Evolutionary conservation across 2,113 vertebrate species (phyloP), one percentile per base, ranked within the genome.

Genomic region (Oncorhynchus kisutch): DNA sequence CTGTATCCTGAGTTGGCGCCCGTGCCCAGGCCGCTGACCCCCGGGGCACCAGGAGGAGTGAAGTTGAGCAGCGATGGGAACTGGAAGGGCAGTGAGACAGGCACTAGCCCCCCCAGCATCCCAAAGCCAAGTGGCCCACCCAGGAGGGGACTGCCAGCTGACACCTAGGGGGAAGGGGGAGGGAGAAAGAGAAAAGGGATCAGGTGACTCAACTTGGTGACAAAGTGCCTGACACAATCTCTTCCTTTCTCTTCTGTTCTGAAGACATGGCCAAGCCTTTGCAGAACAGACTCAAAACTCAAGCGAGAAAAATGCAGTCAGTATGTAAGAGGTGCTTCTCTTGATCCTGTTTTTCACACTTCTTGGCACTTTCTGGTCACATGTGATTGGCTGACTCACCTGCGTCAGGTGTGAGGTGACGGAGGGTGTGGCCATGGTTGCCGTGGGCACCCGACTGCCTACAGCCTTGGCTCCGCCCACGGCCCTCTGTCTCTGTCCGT

Each of bases 21-120:
- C 8, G 89, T 76, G 65, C 87, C 81, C 73, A 91, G 85, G 75
- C 88, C 86, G 71, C 88, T 79, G 3, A 75, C 78, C 66, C 85
- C 89, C 2, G 88, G 76, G 22, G 92, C 91, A 91, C 92, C 94
- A 82, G 94, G 89, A 86, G 94, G 92, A 91, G 90, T 91, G 93
- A 96, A 97, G 90, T 95, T 95, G 83, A 98, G 94, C 76, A 99
- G 89, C 77, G 96, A 90, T 74, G 97, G 97, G 90, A 98, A 98
- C 94, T 97, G 97, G 93, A 98, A 99, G 93, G 97, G 97, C 88
- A 98, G 92, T 70, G 96, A 97, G 91, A 99, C 96, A 72, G 96
- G 97, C 90, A 98, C 96, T 90, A 99, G 95, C 84, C 97, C 96
- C 86, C 97, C 95, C 85, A 99, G 90, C 96, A 99, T 97, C 89